Evolutionary conservation across 2,797 vertebrate genomes (phyloP).

Genomic region (Sebastes umbrosus): DNA sequence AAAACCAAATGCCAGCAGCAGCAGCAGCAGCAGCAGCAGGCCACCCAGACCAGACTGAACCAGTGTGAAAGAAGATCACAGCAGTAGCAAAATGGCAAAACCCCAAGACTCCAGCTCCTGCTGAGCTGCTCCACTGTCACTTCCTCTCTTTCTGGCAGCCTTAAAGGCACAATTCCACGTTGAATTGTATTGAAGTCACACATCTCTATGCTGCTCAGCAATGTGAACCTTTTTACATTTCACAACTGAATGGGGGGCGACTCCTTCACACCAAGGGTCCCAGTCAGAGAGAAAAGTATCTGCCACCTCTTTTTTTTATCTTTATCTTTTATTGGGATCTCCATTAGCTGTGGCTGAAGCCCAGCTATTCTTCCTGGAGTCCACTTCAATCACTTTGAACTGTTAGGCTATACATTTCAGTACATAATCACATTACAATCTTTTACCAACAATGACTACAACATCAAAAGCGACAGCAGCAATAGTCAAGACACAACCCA

Average conservation of each 20-base stretch:
- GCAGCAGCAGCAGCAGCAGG: constrained; percentile 17
- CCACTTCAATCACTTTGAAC: too few relatives aligned
- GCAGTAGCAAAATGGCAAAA: constrained; percentile 45
- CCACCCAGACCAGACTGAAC: constrained; percentile 10
- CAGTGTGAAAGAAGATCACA: constrained; percentile 35
- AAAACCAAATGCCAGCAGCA: background rate
- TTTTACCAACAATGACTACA: too few relatives aligned
- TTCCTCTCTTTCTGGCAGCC: constrained; percentile 4
- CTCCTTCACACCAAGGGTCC: background rate
- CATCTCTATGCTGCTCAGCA: background rate
- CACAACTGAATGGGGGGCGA: background rate
- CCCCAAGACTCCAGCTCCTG: constrained; percentile 22
- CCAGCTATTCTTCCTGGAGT: too few relatives aligned
- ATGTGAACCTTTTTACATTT: background rate
- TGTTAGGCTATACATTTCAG: too few relatives aligned
- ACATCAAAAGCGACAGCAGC: too few relatives aligned
- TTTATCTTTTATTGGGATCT: too few relatives aligned
- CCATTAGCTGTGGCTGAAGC: too few relatives aligned
- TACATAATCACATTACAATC: too few relatives aligned
- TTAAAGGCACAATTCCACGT: constrained; percentile 1
- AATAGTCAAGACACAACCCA: too few relatives aligned
- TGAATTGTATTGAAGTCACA: background rate
- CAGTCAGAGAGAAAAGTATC: background rate
- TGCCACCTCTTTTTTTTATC: background rate
- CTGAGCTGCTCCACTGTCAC: constrained; percentile 28